These are phyloP conservation scores for Halocynthia roretzi DNA, from an alignment of 23 tunicate genomes.

Conservation along the genomic window DNA sequence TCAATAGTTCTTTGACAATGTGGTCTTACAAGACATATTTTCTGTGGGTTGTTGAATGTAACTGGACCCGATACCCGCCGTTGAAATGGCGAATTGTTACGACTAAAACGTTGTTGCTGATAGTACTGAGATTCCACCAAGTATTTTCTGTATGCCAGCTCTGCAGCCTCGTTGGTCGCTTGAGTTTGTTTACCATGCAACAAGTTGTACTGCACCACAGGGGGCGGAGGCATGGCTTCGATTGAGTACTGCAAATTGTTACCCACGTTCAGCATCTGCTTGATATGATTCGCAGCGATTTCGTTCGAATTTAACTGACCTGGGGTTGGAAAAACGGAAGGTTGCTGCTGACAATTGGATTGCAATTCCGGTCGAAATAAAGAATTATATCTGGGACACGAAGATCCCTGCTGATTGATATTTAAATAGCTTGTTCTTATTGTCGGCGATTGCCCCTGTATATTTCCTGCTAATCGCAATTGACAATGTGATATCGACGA, in stretches of 20 bases:
- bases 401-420: too few species aligned
- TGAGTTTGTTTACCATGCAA: too few species aligned
- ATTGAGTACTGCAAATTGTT: not conserved
- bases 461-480: too few species aligned
- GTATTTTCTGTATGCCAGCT: not conserved
- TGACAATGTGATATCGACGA: too few species aligned
- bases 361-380: too few species aligned
- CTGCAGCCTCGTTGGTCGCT: not conserved
- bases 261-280: constrained; percentile 2
- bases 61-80: not conserved
- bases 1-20: not conserved
- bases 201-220: too few species aligned
- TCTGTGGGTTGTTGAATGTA: not conserved
- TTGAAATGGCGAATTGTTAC: not conserved
- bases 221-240: too few species aligned
- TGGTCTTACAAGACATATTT: not conserved
- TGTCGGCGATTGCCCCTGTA: too few species aligned
- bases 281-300: constrained; percentile 18
- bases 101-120: not conserved
- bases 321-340: too few species aligned
- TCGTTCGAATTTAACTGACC: not conserved
- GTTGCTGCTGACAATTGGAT: too few species aligned
- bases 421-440: too few species aligned
- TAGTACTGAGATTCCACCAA: not conserved
- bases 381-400: too few species aligned